Percentiles rank a stretch among this genome's conserved stretches.
Evolutionary conservation across 2,797 vertebrate species (phyloP).

Genomic region (Tolypeutes matacus): DNA sequence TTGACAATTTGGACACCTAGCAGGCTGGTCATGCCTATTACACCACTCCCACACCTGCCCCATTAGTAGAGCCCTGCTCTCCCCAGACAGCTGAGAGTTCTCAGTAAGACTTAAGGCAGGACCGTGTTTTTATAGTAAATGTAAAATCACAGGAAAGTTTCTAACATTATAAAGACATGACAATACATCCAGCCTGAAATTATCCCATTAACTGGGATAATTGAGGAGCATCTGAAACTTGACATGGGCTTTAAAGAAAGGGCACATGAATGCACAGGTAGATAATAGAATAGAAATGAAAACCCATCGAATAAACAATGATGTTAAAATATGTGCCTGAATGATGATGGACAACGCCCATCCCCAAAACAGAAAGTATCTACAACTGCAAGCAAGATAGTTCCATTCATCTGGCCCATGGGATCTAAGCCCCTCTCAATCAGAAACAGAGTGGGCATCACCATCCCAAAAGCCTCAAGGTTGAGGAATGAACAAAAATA

Average conservation of each 20-base stretch:
- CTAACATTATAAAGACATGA: neutral
- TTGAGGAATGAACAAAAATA: too few species aligned
- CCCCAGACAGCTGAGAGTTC: neutral
- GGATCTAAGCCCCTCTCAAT: too few species aligned
- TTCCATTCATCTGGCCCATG: too few species aligned
- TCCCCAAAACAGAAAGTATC: too few species aligned
- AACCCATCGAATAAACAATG: neutral
- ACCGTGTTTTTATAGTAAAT: neutral
- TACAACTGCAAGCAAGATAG: too few species aligned
- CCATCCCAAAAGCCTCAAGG: too few species aligned
- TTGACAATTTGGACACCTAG: neutral
- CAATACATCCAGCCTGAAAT: neutral
- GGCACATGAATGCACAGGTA: neutral
- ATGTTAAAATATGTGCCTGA: neutral
- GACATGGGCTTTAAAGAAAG: constrained; percentile 25
- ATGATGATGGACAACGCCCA: too few species aligned
- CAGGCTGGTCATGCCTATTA: neutral
- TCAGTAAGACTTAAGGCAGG: neutral
- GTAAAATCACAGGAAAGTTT: neutral
- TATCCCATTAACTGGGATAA: neutral
- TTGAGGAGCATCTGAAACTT: neutral
- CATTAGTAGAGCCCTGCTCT: neutral
- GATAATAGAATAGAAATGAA: neutral
- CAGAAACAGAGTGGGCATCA: too few species aligned
- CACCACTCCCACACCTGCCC: too few species aligned